phyloP scores from a whole-genome alignment of 1,140 invertebrate species.

The Hyles vespertilio region DNA sequence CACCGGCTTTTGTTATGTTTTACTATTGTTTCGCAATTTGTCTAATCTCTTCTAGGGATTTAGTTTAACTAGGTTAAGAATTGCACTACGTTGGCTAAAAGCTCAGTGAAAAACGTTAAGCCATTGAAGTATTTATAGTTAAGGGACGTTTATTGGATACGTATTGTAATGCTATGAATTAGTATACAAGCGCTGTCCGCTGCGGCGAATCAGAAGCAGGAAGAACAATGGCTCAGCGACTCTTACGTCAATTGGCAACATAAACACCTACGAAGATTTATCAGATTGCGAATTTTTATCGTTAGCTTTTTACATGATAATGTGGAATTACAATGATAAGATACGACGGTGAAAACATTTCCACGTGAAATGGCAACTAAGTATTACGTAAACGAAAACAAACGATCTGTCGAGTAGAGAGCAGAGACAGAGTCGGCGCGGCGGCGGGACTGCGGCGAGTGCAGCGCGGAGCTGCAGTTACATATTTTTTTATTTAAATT shows the following conservation, averaged over 20 bases:
- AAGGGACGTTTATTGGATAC: too few species aligned
- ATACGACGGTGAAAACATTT: conserved; percentile 36
- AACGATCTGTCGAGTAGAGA: too few species aligned
- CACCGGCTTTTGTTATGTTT: too few species aligned
- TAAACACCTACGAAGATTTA: conserved; percentile 31
- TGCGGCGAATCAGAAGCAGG: not conserved
- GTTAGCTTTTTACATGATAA: conserved; percentile 35
- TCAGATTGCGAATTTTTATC: conserved; percentile 40
- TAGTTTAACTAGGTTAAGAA: too few species aligned
- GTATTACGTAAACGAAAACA: conserved; percentile 1
- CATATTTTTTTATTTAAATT: conserved; percentile 37
- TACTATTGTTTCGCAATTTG: too few species aligned
- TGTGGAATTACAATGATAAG: conserved; percentile 33
- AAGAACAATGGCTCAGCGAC: conserved; percentile 1
- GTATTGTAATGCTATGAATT: not conserved
- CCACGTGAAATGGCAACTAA: conserved; percentile 31
- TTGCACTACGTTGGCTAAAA: too few species aligned
- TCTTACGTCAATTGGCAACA: conserved; percentile 17
- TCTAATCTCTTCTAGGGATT: too few species aligned
- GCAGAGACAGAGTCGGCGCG: too few species aligned
- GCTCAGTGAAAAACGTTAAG: too few species aligned
- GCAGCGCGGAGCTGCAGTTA: too few species aligned
- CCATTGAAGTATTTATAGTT: too few species aligned
- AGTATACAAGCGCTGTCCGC: not conserved
- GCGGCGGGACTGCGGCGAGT: too few species aligned